Evolutionary conservation across 2,797 vertebrate species (phyloP).

Genomic region (Darevskia mixta): DNA sequence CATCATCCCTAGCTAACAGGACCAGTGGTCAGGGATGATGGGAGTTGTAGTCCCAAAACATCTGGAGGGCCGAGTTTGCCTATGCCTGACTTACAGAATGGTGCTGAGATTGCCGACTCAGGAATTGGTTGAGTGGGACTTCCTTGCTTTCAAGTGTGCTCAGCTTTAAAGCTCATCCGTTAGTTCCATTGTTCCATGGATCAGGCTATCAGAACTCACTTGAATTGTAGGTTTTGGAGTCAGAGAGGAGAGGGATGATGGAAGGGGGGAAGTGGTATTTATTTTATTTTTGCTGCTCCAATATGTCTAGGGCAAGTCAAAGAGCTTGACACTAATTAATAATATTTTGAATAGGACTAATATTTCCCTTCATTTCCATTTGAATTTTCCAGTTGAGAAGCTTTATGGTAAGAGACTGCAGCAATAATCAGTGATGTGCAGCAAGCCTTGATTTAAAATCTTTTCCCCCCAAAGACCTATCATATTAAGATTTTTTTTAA

Average conservation of each 20-base stretch:
- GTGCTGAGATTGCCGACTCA: not conserved
- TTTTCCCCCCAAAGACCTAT: not conserved
- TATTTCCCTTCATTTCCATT: constrained; percentile 16
- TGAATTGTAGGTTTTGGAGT: not conserved
- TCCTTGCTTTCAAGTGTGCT: not conserved
- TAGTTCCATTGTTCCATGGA: not conserved
- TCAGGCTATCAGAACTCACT: not conserved
- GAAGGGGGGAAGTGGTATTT: not conserved
- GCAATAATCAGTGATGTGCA: not conserved
- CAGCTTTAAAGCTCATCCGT: not conserved
- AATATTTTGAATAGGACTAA: constrained; percentile 17
- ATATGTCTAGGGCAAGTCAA: not conserved
- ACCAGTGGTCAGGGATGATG: too few relatives aligned
- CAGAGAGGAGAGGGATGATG: not conserved
- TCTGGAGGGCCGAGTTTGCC: too few relatives aligned
- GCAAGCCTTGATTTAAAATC: not conserved
- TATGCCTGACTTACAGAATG: too few relatives aligned
- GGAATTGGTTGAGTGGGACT: not conserved
- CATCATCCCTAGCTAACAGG: too few relatives aligned
- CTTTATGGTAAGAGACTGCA: constrained; percentile 1
- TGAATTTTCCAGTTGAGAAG: constrained; percentile 10
- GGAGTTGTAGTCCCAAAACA: too few relatives aligned
- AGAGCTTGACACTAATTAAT: not conserved
- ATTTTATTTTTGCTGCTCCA: constrained; percentile 10
- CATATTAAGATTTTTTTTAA: not conserved